phyloP scores from a whole-genome alignment of 2,797 vertebrate genomes.

The Otus scops region DNA sequence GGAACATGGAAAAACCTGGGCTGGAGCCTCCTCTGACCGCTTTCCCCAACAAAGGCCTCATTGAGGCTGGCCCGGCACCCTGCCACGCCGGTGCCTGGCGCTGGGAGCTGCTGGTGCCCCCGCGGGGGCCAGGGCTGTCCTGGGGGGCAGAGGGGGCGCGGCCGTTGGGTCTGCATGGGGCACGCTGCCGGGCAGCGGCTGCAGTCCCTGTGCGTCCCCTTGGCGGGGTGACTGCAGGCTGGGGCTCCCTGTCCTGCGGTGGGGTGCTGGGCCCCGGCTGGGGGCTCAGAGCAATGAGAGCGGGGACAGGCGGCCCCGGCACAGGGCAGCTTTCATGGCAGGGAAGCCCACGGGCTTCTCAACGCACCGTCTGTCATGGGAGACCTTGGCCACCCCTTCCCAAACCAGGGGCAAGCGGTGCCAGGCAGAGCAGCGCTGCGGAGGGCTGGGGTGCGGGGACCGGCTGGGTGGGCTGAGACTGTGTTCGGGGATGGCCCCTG shows the following conservation, averaged over 20 bases:
- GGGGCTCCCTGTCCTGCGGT: neutral
- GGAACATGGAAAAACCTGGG: slow-evolving; percentile 57
- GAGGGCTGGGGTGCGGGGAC: neutral
- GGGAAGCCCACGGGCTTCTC: neutral
- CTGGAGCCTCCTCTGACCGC: slow-evolving; percentile 15
- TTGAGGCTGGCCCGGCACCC: slow-evolving; percentile 10
- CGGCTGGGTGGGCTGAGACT: neutral
- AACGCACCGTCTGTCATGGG: fast-evolving
- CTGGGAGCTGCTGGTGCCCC: neutral
- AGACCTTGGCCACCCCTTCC: neutral
- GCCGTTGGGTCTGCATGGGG: neutral
- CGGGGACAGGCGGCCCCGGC: fast-evolving
- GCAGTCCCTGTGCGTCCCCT: fast-evolving
- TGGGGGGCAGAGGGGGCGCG: neutral
- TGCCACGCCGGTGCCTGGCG: neutral
- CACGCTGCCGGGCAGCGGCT: neutral
- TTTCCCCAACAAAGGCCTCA: slow-evolving; percentile 57
- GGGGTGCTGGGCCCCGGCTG: neutral
- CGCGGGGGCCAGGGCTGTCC: neutral
- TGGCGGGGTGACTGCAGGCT: neutral
- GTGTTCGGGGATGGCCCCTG: fast-evolving
- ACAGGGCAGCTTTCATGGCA: neutral
- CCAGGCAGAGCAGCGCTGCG: fast-evolving
- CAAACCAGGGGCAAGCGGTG: neutral
- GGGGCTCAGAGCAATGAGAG: neutral